Percentiles rank a stretch among this genome's conserved stretches.
Conservation (phyloP, 2,113 vertebrate species). For the Pteropus alecto region DNA sequence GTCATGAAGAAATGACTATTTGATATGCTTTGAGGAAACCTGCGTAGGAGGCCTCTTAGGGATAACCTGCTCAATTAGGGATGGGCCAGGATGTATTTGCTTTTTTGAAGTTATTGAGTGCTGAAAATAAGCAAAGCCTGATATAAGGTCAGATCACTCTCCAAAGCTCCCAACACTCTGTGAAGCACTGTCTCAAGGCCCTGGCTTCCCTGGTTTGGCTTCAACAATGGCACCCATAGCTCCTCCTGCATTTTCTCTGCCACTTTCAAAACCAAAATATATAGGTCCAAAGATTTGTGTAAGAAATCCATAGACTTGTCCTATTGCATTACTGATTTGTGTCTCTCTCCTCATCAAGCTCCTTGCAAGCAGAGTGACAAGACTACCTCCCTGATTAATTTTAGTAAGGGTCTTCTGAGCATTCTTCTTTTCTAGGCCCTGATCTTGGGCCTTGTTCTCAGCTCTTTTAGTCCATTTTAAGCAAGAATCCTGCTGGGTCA, state of each 20-base stretch:
- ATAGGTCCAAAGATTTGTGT: not conserved
- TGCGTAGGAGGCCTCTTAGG: not conserved
- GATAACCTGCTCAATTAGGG: not conserved
- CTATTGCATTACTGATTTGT: not conserved
- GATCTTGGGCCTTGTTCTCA: not conserved
- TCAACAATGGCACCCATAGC: not conserved
- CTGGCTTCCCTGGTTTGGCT: not conserved
- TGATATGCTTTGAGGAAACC: slow-evolving; percentile 28
- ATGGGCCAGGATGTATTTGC: not conserved
- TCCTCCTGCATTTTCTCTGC: not conserved
- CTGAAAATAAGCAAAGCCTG: not conserved
- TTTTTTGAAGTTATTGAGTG: not conserved
- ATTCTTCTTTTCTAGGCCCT: not conserved
- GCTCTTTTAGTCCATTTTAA: not conserved
- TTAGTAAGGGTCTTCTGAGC: not conserved
- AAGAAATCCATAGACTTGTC: not conserved
- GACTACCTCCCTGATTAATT: not conserved
- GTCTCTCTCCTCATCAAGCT: not conserved
- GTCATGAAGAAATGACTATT: not conserved
- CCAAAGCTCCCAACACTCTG: not conserved
- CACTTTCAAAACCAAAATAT: not conserved
- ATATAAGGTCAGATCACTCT: not conserved
- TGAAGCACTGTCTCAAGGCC: not conserved
- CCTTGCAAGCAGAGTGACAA: not conserved
- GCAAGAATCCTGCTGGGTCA: not conserved